phyloP scores from a whole-genome alignment of 2,888 invertebrate genomes.

The Volucella bombylans region DNA sequence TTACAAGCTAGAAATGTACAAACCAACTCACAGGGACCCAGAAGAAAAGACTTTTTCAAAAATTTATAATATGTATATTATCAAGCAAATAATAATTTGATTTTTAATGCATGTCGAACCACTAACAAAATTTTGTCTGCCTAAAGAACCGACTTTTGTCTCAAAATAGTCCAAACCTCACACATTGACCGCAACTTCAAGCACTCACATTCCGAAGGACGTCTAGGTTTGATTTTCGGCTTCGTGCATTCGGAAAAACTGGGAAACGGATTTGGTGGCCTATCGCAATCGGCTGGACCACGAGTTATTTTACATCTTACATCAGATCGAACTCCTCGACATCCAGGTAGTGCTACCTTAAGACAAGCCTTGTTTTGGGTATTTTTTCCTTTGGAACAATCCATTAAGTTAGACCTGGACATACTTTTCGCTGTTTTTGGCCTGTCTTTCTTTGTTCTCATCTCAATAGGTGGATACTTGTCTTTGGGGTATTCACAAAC shows the following conservation, averaged over 20 bases:
- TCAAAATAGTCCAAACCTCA: conserved; percentile 73
- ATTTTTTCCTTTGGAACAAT: conserved; percentile 12
- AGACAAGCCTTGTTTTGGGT: conserved; percentile 68
- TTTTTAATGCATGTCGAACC: neutral
- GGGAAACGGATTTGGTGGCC: conserved; percentile 71
- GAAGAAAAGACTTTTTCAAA: too few species aligned
- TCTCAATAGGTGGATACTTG: conserved; percentile 47
- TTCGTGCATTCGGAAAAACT: conserved; percentile 75
- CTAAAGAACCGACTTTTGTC: conserved; percentile 44
- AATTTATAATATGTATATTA: too few species aligned
- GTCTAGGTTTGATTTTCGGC: conserved; percentile 41
- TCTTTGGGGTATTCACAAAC: conserved; percentile 74
- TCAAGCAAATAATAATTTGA: neutral
- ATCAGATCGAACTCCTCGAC: conserved; percentile 47
- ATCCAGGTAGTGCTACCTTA: conserved; percentile 67
- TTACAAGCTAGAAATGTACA: too few species aligned
- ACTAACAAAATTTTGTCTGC: neutral
- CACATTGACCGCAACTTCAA: conserved; percentile 75
- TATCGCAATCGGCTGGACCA: conserved; percentile 20
- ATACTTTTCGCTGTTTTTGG: conserved; percentile 53
- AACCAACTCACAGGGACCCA: too few species aligned
- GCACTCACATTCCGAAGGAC: conserved; percentile 75
- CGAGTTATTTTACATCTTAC: conserved; percentile 31
- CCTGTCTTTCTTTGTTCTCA: neutral
- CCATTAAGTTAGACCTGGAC: neutral